These are phyloP conservation scores for Stenoptilia bipunctidactyla DNA, from an alignment of 2,888 invertebrate genomes.

Conservation along the genomic window DNA sequence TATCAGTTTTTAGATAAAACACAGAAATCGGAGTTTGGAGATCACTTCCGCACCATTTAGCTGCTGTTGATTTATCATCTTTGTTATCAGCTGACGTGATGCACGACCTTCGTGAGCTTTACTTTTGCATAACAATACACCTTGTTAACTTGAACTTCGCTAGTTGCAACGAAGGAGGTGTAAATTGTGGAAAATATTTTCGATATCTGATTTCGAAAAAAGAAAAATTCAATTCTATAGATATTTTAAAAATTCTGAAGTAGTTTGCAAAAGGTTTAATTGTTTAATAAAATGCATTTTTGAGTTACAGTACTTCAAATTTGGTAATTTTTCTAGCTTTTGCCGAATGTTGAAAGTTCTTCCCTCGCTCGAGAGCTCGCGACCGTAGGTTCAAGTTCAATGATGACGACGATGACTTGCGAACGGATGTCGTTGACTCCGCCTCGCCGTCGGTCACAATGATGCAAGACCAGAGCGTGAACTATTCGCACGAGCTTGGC, in stretches of 20 bases:
- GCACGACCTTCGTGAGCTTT: conserved; percentile 26
- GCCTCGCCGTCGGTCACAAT: conserved; percentile 6
- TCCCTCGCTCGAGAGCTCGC: too few species aligned
- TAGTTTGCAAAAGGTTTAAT: too few species aligned
- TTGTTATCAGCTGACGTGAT: conserved; percentile 23
- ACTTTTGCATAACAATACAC: conserved; percentile 8
- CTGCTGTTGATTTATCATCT: conserved; percentile 20
- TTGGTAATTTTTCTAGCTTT: too few species aligned
- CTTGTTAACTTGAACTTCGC: neutral
- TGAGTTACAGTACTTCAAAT: too few species aligned
- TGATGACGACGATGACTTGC: conserved; percentile 40
- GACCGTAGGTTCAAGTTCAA: conserved; percentile 16
- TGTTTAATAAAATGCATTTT: too few species aligned
- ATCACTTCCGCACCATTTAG: conserved; percentile 17
- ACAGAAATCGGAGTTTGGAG: neutral
- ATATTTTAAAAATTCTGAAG: too few species aligned
- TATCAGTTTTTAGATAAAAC: too few species aligned
- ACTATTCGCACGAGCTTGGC: conserved; percentile 43
- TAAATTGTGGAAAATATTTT: too few species aligned
- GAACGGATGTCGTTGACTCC: conserved; percentile 50
- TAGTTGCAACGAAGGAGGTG: too few species aligned
- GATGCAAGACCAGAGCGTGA: conserved; percentile 42
- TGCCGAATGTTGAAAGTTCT: too few species aligned
- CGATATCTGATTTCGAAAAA: too few species aligned
- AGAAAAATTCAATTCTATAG: too few species aligned